A percentile compares a stretch with the other conserved stretches of the same genome.
phyloP scores from a whole-genome alignment of 2,113 vertebrate species.

The Cinclus mexicanus region DNA sequence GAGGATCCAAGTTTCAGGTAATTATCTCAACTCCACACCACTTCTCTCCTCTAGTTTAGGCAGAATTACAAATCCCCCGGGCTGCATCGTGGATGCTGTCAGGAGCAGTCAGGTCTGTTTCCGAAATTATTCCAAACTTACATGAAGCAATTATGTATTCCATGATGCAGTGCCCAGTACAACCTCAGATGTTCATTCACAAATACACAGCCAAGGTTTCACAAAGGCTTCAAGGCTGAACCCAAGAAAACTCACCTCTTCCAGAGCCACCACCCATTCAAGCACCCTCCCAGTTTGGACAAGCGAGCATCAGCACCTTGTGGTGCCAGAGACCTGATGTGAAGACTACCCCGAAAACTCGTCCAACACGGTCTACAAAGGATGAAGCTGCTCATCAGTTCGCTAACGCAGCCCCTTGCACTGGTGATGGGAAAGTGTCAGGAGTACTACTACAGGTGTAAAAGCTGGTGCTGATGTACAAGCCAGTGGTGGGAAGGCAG shows the following conservation, averaged over 20 bases:
- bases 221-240: not conserved
- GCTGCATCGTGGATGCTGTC: not conserved
- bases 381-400: not conserved
- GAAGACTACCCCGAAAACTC: not conserved
- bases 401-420: accelerated
- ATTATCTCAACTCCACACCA: not conserved
- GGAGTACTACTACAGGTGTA: not conserved
- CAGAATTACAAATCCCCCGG: not conserved
- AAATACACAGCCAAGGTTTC: not conserved
- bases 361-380: accelerated
- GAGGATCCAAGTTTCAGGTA: not conserved
- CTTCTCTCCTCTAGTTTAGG: not conserved
- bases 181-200: accelerated
- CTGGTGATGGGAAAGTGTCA: accelerated
- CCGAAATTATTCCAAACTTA: not conserved
- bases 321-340: too few species aligned
- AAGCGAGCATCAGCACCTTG: not conserved
- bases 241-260: not conserved
- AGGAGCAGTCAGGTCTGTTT: not conserved
- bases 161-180: accelerated
- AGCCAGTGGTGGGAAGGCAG: too few species aligned
- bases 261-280: not conserved
- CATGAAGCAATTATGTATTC: accelerated
- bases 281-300: not conserved
- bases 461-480: too few species aligned